Conservation (phyloP, 2,797 vertebrate genomes). For the Ceryle rudis region DNA sequence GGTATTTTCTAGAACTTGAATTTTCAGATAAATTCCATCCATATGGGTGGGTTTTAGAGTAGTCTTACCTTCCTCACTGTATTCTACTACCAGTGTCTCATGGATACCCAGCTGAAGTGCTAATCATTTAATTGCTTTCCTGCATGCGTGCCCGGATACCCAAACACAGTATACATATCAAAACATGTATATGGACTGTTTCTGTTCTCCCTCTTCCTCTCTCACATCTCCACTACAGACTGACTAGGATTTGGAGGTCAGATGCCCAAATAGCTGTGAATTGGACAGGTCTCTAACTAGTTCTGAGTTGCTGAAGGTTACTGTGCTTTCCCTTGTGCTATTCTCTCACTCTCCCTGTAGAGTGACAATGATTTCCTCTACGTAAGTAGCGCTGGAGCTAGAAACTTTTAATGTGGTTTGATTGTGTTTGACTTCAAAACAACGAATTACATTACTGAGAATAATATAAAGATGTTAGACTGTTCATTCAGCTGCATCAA, state of each 20-base stretch:
- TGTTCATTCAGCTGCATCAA: background rate
- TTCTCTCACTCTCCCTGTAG: background rate
- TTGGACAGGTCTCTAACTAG: background rate
- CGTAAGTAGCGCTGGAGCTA: background rate
- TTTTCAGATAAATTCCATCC: background rate
- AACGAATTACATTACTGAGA: background rate
- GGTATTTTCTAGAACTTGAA: background rate
- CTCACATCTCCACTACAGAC: background rate
- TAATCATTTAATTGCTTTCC: background rate
- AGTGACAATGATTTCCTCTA: background rate
- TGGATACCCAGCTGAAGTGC: background rate
- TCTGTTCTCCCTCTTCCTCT: background rate
- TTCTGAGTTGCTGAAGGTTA: background rate
- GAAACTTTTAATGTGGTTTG: background rate
- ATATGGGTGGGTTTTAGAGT: background rate
- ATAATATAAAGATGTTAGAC: background rate
- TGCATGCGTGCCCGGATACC: accelerated
- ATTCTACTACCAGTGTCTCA: background rate
- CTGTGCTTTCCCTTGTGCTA: background rate
- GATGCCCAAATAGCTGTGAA: background rate
- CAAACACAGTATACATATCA: background rate
- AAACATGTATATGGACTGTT: background rate
- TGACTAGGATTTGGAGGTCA: background rate
- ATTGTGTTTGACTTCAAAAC: background rate
- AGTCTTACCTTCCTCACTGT: background rate